Percentiles rank a stretch among this genome's conserved stretches.
phyloP scores from a whole-genome alignment of 2,888 invertebrate species.

The Polyploca ridens region DNA sequence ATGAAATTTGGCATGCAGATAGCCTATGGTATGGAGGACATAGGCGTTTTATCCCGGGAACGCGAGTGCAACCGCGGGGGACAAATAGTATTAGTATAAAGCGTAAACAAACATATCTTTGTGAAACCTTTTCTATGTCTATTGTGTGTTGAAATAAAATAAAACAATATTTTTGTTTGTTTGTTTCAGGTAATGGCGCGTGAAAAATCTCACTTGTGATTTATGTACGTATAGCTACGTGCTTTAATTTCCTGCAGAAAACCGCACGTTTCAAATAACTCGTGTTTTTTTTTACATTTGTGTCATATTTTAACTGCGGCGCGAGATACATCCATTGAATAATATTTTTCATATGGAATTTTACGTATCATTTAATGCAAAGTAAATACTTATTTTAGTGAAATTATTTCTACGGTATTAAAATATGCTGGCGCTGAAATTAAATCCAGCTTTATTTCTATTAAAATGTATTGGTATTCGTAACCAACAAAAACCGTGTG shows the following conservation, averaged over 20 bases:
- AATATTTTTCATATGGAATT: neutral
- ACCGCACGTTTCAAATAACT: conserved; percentile 34
- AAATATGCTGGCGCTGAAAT: too few relatives aligned
- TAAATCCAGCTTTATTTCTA: neutral
- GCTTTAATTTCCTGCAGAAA: conserved; percentile 57
- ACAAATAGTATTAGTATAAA: too few relatives aligned
- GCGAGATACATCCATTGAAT: too few relatives aligned
- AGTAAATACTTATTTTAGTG: too few relatives aligned
- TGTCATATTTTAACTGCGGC: neutral
- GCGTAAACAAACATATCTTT: too few relatives aligned
- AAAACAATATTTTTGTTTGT: conserved; percentile 38
- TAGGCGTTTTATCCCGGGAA: too few relatives aligned
- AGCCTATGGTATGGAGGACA: too few relatives aligned
- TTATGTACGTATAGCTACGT: conserved; percentile 58
- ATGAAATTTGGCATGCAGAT: too few relatives aligned
- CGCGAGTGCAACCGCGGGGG: too few relatives aligned
- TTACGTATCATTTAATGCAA: neutral
- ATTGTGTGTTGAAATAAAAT: neutral
- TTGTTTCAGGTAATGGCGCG: conserved; percentile 77
- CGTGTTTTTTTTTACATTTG: conserved; percentile 27
- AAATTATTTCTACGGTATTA: too few relatives aligned
- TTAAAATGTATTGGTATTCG: neutral
- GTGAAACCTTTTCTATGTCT: neutral
- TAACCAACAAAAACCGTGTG: neutral
- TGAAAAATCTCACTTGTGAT: conserved; percentile 58